These are phyloP conservation scores for Latrodectus geometricus DNA, from an alignment of 1,140 invertebrate species.

Conservation along the genomic window DNA sequence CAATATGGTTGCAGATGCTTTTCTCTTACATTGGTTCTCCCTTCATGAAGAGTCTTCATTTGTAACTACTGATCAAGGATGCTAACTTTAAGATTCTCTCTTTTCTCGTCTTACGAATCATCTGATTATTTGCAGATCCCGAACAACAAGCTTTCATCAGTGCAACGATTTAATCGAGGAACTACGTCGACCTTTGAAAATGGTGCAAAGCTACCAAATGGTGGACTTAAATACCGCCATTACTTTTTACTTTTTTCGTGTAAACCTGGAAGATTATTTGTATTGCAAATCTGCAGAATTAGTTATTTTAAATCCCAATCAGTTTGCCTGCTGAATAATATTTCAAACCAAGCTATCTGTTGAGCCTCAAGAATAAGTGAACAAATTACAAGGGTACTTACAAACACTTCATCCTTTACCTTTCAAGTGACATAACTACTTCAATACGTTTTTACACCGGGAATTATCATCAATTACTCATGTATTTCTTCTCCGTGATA, in stretches of 20 bases:
- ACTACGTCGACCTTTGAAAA: not conserved
- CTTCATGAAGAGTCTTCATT: not conserved
- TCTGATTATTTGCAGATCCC: too few relatives aligned
- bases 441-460: too few relatives aligned
- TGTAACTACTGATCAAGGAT: not conserved
- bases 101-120: not conserved
- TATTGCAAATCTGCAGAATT: too few relatives aligned
- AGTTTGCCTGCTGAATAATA: too few relatives aligned
- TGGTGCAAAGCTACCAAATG: not conserved
- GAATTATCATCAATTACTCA: too few relatives aligned
- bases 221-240: not conserved
- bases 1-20: slow-evolving; percentile 65
- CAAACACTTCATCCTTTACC: too few relatives aligned
- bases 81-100: not conserved
- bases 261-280: too few relatives aligned
- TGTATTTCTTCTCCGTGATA: too few relatives aligned
- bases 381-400: too few relatives aligned
- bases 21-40: not conserved
- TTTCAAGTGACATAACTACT: too few relatives aligned
- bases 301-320: not conserved
- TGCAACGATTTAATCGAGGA: not conserved
- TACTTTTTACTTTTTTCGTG: not conserved
- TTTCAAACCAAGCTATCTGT: too few relatives aligned
- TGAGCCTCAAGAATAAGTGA: too few relatives aligned
- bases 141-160: not conserved